Base-by-base conservation (phyloP, 2,113 vertebrate species). In the Passer domesticus region DNA sequence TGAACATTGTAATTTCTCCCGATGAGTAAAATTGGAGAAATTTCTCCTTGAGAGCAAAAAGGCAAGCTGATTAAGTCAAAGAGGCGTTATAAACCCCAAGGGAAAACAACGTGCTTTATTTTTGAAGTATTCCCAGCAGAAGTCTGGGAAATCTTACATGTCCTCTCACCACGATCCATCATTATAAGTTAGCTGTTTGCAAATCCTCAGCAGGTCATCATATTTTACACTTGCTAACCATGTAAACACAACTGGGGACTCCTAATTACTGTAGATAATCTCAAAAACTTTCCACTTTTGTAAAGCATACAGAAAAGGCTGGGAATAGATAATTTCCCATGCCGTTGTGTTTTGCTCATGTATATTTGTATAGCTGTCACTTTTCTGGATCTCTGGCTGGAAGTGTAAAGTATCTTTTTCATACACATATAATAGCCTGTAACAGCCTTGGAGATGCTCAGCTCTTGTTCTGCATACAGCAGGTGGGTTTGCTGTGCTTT, bases 21-120 rank as follows among this genome's bases (percentile, higher is more conserved):
- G 8, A 95, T 95, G 63, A 97, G 64, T 66, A 72, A 97, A 98
- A 97, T 62, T 86, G 95, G 50, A 96, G 84, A 96, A 97, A 95
- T 94, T 89, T 96, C 92, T 98, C 92, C 96, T 92, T 94, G 92
- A 97, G 91, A 96, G 85, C 83, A 95, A 95, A 93, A 96, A 97
- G 90, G 77, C 90, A 97, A 97, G 94, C 89, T 97, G 96, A 98
- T 97, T 97, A 97, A 97, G 92, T 97, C 94, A 97, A 97, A 98
- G 89, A 98, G 91, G 74, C 94, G 50, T 97, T 96, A 89, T 93
- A 97, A 98, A 94, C 82, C 91, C 92, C 95, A 89, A 96, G 94
- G 88, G 91, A 96, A 97, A 96, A 83, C 49, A 87, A 91, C 59
- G 44, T 96, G 92, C 88, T 97, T 97, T 95, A 97, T 78, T 97